A percentile compares a stretch with the other conserved stretches of the same genome.
These are phyloP conservation scores for Xiphydria camelus DNA, from an alignment of 2,888 invertebrate genomes.

Conservation along the genomic window DNA sequence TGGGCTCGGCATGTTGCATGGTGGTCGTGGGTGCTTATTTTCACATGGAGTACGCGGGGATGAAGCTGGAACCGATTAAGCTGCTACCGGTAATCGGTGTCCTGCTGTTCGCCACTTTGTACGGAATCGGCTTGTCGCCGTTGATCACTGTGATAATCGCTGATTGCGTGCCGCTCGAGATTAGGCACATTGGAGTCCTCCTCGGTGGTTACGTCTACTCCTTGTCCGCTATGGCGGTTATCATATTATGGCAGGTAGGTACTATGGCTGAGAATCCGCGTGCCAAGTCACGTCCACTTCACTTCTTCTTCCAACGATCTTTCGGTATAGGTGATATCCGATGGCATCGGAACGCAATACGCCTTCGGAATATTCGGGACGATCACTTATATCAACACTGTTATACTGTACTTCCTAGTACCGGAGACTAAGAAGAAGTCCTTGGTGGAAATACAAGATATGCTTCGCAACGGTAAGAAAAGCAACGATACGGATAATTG, in stretches of 20 bases:
- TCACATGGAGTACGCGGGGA: not conserved
- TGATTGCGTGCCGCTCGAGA: not conserved
- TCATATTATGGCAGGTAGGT: not conserved
- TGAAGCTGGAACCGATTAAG: not conserved
- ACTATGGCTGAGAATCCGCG: not conserved
- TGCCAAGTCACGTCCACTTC: no score
- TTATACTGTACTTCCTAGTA: not conserved
- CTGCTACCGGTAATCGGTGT: not conserved
- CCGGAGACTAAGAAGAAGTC: not conserved
- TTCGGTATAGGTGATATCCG: not conserved
- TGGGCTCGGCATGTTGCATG: not conserved
- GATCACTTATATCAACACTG: not conserved
- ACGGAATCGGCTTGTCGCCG: not conserved
- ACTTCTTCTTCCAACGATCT: not conserved
- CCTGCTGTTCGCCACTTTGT: not conserved
- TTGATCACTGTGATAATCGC: not conserved
- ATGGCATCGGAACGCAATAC: not conserved
- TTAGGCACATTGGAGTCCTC: not conserved
- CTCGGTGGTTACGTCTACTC: not conserved
- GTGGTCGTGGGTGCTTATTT: not conserved
- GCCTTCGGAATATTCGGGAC: not conserved
- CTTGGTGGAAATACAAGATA: not conserved
- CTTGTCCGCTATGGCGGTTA: not conserved
- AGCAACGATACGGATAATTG: no score
- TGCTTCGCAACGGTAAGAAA: not conserved